Conservation (phyloP, 2,113 vertebrate genomes). For the Platichthys flesus region DNA sequence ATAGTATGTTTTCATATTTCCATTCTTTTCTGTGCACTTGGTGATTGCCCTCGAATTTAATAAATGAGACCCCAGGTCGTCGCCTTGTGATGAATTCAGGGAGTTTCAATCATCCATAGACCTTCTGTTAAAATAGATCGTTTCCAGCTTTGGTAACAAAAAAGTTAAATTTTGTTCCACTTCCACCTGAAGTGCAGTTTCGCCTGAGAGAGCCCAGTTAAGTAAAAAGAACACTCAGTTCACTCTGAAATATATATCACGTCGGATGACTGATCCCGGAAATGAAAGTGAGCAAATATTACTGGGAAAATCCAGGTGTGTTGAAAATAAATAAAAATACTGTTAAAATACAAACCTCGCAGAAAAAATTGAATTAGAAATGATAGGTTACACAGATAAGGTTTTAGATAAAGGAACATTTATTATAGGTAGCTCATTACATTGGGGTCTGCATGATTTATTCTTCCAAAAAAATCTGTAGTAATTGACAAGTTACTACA, state of each 20-base stretch:
- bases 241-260: slow-evolving; percentile 12
- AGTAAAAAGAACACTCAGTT: not conserved
- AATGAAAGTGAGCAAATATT: no score
- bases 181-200: not conserved
- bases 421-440: not conserved
- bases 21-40: not conserved
- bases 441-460: not conserved
- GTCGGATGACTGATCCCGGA: not conserved
- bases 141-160: slow-evolving; percentile 9
- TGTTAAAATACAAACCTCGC: no score
- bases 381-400: not conserved
- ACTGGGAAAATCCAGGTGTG: no score
- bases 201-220: slow-evolving; percentile 13
- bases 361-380: not conserved
- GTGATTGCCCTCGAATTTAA: not conserved
- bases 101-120: slow-evolving; percentile 1
- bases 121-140: not conserved
- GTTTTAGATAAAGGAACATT: not conserved
- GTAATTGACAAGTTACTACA: not conserved
- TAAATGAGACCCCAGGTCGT: not conserved
- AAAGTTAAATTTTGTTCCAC: slow-evolving; percentile 3
- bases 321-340: no score
- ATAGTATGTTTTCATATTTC: not conserved
- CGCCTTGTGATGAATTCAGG: not conserved
- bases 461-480: not conserved